Evolutionary conservation across 2,888 invertebrate genomes (phyloP), one percentile per base, ranked within the genome.

Genomic region (Epinotia nisella): DNA sequence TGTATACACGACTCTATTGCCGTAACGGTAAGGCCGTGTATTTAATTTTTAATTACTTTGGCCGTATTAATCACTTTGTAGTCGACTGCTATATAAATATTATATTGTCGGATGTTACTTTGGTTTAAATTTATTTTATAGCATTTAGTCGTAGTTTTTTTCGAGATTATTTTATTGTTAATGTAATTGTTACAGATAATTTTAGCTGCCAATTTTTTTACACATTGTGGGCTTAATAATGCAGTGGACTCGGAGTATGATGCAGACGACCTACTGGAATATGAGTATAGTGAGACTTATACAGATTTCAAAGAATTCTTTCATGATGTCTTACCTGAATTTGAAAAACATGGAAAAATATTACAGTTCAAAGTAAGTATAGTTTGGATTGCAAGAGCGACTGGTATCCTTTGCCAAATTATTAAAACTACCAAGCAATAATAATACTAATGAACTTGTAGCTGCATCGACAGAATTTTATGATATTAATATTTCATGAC

Each of bases 271-370:
- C 94, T 94, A 78, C 90, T 99, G 55, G 98, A 99, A 88, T 97
- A 96, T 90, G 98, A 98, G 79, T 96, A 96, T 70, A 94, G 91
- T 39, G 99, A 99, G 79, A 95, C 96, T 9, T 96, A 97, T 74
- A 94, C 94, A 64, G 96, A 97, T 81, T 99, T 97, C 83, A 94
- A 95, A 79, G 97, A 97, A 15, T 98, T 98, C 87, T 98, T 97
- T 83, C 93, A 95, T 77, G 98, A 99, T 92, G 96, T 98, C 13
- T 85, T 97, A 49, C 95, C 96, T 2, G 98, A 99, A 90, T 95
- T 99, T 84, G 95, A 96, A 83, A 95, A 94, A 78, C 96, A 95
- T 88, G 97, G 97, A 24, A 89, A 87, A 83, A 91, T 96, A 74
- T 83, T 92, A 11, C 95, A 95, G 79, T 95, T 97, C 84, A 96